These are phyloP conservation scores for Hyphantria cunea DNA, from an alignment of 1,140 invertebrate genomes.

Conservation along the genomic window DNA sequence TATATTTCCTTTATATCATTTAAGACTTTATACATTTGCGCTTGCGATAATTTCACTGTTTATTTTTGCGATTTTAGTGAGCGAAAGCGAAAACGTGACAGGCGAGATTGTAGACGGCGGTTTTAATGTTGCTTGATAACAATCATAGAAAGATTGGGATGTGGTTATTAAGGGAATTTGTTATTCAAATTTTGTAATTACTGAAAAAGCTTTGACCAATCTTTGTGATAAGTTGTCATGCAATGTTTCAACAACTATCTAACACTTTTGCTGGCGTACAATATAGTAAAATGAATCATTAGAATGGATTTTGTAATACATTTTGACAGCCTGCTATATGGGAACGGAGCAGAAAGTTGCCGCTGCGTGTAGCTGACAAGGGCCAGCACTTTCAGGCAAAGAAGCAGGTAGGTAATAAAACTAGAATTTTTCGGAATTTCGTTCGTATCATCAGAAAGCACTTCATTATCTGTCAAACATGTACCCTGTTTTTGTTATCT, in stretches of 20 bases:
- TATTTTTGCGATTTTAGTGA: constrained; percentile 1
- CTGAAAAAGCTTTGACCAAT: not conserved
- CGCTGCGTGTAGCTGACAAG: not conserved
- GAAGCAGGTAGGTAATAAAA: constrained; percentile 17
- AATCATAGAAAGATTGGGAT: constrained; percentile 13
- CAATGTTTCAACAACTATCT: not conserved
- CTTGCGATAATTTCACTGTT: constrained; percentile 8
- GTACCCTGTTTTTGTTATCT: not conserved
- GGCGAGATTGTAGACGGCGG: constrained; percentile 16
- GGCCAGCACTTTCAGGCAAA: not conserved
- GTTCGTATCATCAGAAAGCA: not conserved
- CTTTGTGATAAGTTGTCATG: not conserved
- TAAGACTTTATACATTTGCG: constrained; percentile 1
- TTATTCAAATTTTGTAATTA: not conserved
- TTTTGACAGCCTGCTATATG: constrained; percentile 47
- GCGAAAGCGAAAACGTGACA: constrained; percentile 22
- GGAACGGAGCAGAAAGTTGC: not conserved
- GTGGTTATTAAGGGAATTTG: not conserved
- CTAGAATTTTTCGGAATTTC: not conserved
- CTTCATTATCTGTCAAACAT: not conserved
- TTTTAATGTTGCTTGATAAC: constrained; percentile 16
- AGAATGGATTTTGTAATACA: constrained; percentile 50
- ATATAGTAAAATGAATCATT: constrained; percentile 33
- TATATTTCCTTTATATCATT: constrained; percentile 4
- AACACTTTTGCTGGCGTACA: not conserved